Evolutionary conservation across 2,797 vertebrate species (phyloP), one percentile per base, ranked within the genome.

Genomic region (Cheirogaleus major): DNA sequence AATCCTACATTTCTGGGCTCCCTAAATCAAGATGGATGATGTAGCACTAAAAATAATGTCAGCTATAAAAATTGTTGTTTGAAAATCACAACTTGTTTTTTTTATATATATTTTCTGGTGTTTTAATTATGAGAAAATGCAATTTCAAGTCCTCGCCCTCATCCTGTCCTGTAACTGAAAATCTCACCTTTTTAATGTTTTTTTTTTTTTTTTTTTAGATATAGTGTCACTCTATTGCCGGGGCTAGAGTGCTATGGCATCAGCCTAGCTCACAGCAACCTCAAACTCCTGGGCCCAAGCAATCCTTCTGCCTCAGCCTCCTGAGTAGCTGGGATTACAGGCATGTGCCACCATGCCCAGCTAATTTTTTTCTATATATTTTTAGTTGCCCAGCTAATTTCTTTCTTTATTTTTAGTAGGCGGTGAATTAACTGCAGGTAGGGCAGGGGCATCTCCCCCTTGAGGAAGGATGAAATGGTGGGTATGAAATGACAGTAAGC

Each of bases 81-180:
- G 78, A 50, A 95, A 92, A 78, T 6, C 17, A 43, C 70, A 32
- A 5, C 2, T n/a, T 80, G 45, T 13, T 50, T 6, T 2, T 5
- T 48, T 59, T 63, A 50, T 11, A n/a, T 15, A 79, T 0, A 38
- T 91, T 90, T 90, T 93, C 35, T 95, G 7, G 22, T 73, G 43
- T 95, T 13, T 95, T 67, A 48, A 38, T 89, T 76, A 89, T 82
- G n/a, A 93, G 43, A 85, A 91, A 91, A 94, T 50, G 6, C 97
- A 17, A 89, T 87, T 93, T 93, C 30, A 89, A 86, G 30, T 81
- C 30, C 27, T 81, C 83, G n/a, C 13, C 1, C 41, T 45, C 35
- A 55, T 81, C 57, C 80, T 48, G 18, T 78, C 20, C 38, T 92
- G 3, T 70, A 88, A 69, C 50, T 87, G 32, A 91, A 91, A 78